Base-by-base conservation (phyloP, 2,888 invertebrate species). In the Sclerodermus sp. region DNA sequence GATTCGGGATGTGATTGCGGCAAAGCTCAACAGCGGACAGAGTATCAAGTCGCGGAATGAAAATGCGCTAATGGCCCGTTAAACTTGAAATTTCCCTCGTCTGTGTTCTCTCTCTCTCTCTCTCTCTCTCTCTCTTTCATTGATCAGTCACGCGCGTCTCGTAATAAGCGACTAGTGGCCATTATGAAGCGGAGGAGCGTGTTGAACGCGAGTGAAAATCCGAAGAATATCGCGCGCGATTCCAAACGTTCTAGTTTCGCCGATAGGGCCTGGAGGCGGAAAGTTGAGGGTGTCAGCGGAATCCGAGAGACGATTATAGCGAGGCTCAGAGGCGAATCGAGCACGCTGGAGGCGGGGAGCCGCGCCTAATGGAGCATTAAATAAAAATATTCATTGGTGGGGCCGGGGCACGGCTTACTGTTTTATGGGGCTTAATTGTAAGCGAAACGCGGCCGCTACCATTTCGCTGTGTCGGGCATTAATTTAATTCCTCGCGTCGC, bases 301-400 rank as follows among this genome's bases (percentile, higher is more conserved):
- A 16, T 39, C 39, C 13, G 13, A 4, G 5, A 13, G 15, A 12
- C 34, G 34, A 34, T 34, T 34, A 34, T 34, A 13, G 34, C 34
- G 34, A 23, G 23, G 3, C 23, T 3, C 34, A 12, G 12, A 37
- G 51, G 44, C 31, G 42, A 39, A 39, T 44, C 43, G 52, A 58
- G 51, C 23, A 61, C 69, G 68, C 69, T 68, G 66, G 68, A 55
- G 67, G 42, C 38, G 51, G 44, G 34, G 42, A 39, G 41, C 43
- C 43, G 52, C 60, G 51, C 23, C 62, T 70, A 69, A 71, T 68
- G 66, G 68, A 55, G 67, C 62, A 67, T 68, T 64, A 71, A 67
- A 69, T 68, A 65, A 69, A 70, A 70, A 70, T 70, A 70, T 70
- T 70, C 70, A 68, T 70, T 69, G 68, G 64, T 57, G 55, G 48